Base-by-base conservation (phyloP, 2,888 invertebrate genomes). In the Pantelozetes paolii region DNA sequence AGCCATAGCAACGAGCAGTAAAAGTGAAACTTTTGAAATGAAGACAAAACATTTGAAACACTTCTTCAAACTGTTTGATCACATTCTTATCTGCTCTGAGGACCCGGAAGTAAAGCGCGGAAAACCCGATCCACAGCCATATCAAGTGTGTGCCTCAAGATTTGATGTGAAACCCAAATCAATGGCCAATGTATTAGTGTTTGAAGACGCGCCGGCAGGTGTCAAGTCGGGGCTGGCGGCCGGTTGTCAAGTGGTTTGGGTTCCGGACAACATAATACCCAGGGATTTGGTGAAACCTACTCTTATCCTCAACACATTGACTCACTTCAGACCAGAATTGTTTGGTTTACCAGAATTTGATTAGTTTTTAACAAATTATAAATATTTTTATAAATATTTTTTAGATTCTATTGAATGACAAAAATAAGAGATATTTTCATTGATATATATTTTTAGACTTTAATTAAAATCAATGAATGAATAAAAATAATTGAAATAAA, bases 151-250 rank as follows among this genome's bases (percentile, higher is more conserved):
- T 74, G 90, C 91, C 0, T 82, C 84, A 0, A 84, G 92, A 77
- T 94, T 94, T 82, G 82, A 85, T 0, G 88, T 89, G 76, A 78
- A 78, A 85, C 82, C 82, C 1, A 23, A 40, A 15, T 18, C 64
- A 13, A 73, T 73, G 73, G 26, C 40, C 1, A 50, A 50, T 23
- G 73, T 73, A 3, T 82, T 94, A 76, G 93, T 93, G 2, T 91
- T 94, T 81, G 95, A 96, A 84, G 95, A 96, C 83, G 90, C 95
- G 0, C 90, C 91, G 0, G 93, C 92, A 82, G 95, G 96, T 0
- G 91, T 94, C 0, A 85, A 86, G 45, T 90, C 91, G 0, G 94
- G 89, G 0, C 80, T 86, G 26, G 85, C 86, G 26, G 94, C 94
- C 0, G 90, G 89, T 6, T 94, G 94, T 94, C 91, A 91, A 82